These are phyloP conservation scores for Chloropsis hardwickii DNA, from an alignment of 2,113 vertebrate species.

Conservation along the genomic window DNA sequence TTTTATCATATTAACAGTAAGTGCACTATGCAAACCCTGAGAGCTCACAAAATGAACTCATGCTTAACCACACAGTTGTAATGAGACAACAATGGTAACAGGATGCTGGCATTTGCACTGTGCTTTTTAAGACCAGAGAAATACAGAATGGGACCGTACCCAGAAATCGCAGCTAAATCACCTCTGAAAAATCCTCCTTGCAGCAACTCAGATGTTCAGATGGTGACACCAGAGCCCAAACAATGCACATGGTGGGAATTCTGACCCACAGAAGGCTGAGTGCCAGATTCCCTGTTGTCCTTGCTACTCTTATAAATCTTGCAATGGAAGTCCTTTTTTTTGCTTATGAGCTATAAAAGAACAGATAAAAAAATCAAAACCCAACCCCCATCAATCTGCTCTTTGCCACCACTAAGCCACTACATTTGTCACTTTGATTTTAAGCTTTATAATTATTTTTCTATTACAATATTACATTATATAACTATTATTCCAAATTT, in stretches of 20 bases:
- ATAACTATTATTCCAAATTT: not conserved
- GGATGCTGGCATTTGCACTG: not conserved
- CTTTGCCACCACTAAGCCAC: not conserved
- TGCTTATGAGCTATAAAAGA: not conserved
- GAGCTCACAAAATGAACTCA: not conserved
- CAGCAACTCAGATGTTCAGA: not conserved
- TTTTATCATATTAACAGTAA: not conserved
- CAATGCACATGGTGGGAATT: accelerated
- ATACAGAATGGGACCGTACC: not conserved
- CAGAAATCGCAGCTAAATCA: not conserved
- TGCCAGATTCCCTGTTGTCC: not conserved
- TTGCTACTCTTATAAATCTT: not conserved
- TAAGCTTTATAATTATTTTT: not conserved
- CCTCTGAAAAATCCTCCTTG: not conserved
- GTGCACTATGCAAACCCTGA: not conserved
- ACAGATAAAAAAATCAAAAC: not conserved
- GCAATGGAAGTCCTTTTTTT: not conserved
- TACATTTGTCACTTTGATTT: not conserved
- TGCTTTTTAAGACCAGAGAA: not conserved
- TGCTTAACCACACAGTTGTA: accelerated
- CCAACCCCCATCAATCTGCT: not conserved
- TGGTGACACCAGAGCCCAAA: not conserved
- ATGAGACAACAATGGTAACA: not conserved
- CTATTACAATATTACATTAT: not conserved
- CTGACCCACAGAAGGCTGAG: not conserved